Conservation (phyloP, 2,888 invertebrate genomes). For the Rotaria magnacalcarata region DNA sequence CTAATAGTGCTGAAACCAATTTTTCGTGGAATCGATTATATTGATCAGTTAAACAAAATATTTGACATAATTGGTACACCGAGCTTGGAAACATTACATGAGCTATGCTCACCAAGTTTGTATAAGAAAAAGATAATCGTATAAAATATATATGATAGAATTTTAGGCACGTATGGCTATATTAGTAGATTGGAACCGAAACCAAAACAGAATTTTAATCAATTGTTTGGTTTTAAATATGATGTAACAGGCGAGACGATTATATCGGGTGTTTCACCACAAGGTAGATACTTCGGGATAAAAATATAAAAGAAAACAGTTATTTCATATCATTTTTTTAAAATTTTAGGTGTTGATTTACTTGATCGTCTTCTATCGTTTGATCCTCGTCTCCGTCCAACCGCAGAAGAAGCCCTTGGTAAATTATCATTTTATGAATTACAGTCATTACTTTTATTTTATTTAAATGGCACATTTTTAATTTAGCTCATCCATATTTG, state of each 20-base stretch:
- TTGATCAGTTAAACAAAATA: slow-evolving; percentile 58
- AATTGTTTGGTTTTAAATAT: not conserved
- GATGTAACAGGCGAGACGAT: too few relatives aligned
- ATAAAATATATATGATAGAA: not conserved
- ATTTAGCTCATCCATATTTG: slow-evolving; percentile 5
- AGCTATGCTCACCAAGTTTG: not conserved
- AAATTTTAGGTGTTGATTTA: slow-evolving; percentile 80
- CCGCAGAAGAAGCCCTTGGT: not conserved
- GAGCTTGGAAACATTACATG: not conserved
- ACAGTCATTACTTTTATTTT: too few relatives aligned
- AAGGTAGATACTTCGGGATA: not conserved
- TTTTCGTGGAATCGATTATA: slow-evolving; percentile 96
- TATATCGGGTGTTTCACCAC: not conserved
- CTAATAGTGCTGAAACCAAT: slow-evolving; percentile 83
- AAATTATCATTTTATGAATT: not conserved
- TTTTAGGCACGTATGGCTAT: not conserved
- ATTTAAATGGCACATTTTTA: not conserved
- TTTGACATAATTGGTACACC: not conserved
- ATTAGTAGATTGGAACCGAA: not conserved
- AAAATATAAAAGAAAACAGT: not conserved
- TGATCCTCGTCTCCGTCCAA: slow-evolving; percentile 77
- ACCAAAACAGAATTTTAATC: not conserved
- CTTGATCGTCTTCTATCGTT: slow-evolving; percentile 90
- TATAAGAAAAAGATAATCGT: not conserved
- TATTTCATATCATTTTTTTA: not conserved